Conservation (phyloP, 2,797 vertebrate species). For the Crypturellus tataupa region DNA sequence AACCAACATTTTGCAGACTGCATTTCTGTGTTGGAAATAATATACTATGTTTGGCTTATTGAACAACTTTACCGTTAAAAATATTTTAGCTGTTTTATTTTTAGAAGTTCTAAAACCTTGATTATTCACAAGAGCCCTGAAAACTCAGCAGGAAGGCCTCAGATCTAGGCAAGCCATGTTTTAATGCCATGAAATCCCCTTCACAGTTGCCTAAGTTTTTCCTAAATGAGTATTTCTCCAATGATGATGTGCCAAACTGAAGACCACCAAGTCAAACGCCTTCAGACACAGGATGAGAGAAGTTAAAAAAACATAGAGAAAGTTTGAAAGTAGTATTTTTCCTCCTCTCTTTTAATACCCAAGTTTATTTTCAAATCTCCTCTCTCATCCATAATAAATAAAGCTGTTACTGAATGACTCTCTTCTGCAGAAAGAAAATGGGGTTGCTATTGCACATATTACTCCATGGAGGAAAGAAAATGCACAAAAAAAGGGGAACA, state of each 20-base stretch:
- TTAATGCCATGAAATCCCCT: not conserved
- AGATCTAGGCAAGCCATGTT: not conserved
- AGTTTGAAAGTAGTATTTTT: not conserved
- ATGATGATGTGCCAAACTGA: not conserved
- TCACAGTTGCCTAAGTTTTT: not conserved
- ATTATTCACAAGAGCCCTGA: not conserved
- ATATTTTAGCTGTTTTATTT: not conserved
- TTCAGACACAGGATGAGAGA: not conserved
- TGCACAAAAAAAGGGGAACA: not conserved
- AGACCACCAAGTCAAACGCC: not conserved
- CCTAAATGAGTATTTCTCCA: not conserved
- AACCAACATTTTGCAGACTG: not conserved
- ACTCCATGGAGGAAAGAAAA: not conserved
- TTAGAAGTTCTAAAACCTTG: not conserved
- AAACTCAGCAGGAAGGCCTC: not conserved
- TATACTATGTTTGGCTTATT: rapidly evolving
- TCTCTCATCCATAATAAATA: not conserved
- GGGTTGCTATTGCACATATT: not conserved
- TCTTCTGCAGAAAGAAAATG: not conserved
- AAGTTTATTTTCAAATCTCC: not conserved
- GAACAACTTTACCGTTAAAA: rapidly evolving
- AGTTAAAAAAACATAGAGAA: not conserved
- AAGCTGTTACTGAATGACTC: not conserved
- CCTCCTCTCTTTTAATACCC: not conserved
- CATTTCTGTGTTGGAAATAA: rapidly evolving